Evolutionary conservation across 2,113 vertebrate genomes (phyloP), one percentile per base, ranked within the genome.

Genomic region (Megalops atlanticus): DNA sequence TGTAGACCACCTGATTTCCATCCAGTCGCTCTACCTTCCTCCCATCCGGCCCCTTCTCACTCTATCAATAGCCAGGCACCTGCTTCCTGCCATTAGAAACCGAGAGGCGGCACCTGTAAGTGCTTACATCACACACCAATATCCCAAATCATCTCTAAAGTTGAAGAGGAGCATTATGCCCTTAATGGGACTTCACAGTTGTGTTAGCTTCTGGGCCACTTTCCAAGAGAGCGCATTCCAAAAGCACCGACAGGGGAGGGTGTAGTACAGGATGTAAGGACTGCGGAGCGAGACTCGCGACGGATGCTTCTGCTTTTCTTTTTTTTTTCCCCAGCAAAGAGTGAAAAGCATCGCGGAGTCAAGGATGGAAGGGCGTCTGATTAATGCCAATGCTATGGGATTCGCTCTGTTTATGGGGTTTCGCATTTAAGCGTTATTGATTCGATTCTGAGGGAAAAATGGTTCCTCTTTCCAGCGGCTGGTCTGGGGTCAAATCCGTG

Each of bases 31-130:
- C 76, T 89, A 91, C 91, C 89, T 93, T 91, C 90, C 89, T 72
- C 86, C 91, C 88, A 87, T 87, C 88, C 89, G 81, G 87, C 88
- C 87, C 83, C n/a, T 78, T 83, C 77, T 89, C 31, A 0, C 54
- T 77, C 85, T 93, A 89, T 93, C 90, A 94, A 93, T 93, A 92
- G 93, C 74, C 89, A 86, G 91, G 85, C 94, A 94, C 93, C 93
- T 94, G 94, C 92, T 94, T 94, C 91, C 92, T 94, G 92, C 80
- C 86, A 77, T 83, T 86, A 87, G 41, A 71, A 77, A 76, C 82
- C 77, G 79, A 74, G 82, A 58, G 73, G 58, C 36, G 47, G 76
- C 84, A 85, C 78, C 80, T 84, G 80, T 79, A 82, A 74, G 77
- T 81, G 77, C 72, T 85, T 40, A 89, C 92, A 41, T 71, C 45